These are phyloP conservation scores for Harpagifer antarcticus DNA, from an alignment of 2,797 vertebrate genomes.

Conservation along the genomic window DNA sequence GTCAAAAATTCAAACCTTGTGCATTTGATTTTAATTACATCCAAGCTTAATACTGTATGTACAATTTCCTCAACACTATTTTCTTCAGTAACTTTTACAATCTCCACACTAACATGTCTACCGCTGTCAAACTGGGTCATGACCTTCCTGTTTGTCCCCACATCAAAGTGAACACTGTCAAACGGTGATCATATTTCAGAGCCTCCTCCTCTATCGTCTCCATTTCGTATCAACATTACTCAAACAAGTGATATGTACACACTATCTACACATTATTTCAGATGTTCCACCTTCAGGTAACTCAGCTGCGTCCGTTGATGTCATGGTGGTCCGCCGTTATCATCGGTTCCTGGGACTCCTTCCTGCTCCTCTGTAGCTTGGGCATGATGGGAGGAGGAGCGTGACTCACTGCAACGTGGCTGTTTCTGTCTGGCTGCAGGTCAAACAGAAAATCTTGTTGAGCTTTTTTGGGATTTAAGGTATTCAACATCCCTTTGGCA, in stretches of 20 bases:
- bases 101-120: constrained; percentile 23
- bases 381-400: constrained; percentile 77
- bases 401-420: constrained; percentile 54
- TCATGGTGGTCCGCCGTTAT: constrained; percentile 37
- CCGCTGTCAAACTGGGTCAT: constrained; percentile 25
- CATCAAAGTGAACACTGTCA: constrained; percentile 10
- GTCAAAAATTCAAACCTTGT: constrained; percentile 13
- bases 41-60: constrained; percentile 28
- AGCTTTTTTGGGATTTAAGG: background rate
- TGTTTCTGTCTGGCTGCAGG: constrained; percentile 78
- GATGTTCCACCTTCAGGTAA: background rate
- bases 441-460: constrained; percentile 39
- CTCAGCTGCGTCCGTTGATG: constrained; percentile 67
- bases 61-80: constrained; percentile 30
- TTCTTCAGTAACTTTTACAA: background rate
- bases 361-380: constrained; percentile 80
- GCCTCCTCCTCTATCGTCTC: constrained; percentile 1
- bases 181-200: constrained; percentile 2
- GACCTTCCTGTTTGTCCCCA: constrained; percentile 8
- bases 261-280: constrained; percentile 46
- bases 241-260: constrained; percentile 46
- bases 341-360: constrained; percentile 63
- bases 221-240: constrained; percentile 5
- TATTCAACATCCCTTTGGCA: background rate
- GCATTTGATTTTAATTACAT: constrained; percentile 5